phyloP scores from a whole-genome alignment of 1,140 invertebrate species.

The Antheraea pernyi region DNA sequence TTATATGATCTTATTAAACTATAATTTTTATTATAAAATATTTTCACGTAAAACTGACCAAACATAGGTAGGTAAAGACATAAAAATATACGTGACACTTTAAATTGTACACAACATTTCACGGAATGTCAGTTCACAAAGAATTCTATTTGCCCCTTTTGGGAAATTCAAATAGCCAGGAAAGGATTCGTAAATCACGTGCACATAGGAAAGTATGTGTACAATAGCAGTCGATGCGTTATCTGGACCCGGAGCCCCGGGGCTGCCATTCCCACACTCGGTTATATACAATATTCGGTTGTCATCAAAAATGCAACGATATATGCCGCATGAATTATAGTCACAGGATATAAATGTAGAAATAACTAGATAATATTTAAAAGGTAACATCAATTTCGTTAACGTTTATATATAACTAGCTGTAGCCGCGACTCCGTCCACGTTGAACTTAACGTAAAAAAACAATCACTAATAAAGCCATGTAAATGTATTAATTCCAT shows the following conservation, averaged over 20 bases:
- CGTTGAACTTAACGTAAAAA: too few relatives aligned
- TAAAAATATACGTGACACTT: slow-evolving; percentile 15
- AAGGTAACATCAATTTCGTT: too few relatives aligned
- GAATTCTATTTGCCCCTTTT: slow-evolving; percentile 23
- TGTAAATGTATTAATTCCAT: too few relatives aligned
- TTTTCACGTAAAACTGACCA: too few relatives aligned
- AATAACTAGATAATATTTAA: too few relatives aligned
- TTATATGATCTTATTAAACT: too few relatives aligned
- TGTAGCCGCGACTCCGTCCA: too few relatives aligned
- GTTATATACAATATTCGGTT: slow-evolving; percentile 38
- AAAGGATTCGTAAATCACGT: slow-evolving; percentile 29
- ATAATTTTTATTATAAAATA: too few relatives aligned
- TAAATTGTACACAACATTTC: slow-evolving; percentile 25
- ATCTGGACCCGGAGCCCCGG: slow-evolving; percentile 27
- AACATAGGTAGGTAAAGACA: not conserved
- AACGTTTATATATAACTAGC: too few relatives aligned
- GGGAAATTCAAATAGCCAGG: slow-evolving; percentile 17
- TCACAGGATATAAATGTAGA: too few relatives aligned
- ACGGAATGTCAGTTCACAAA: slow-evolving; percentile 19
- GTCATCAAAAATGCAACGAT: slow-evolving; percentile 41
- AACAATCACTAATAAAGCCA: too few relatives aligned
- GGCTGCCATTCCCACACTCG: slow-evolving; percentile 28
- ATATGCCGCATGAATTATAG: slow-evolving; percentile 28
- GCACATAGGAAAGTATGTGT: slow-evolving; percentile 12
- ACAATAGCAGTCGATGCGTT: slow-evolving; percentile 20